Percentiles rank a stretch among this genome's conserved stretches.
phyloP scores from a whole-genome alignment of 2,113 vertebrate species.

The Sceloporus tristichus region DNA sequence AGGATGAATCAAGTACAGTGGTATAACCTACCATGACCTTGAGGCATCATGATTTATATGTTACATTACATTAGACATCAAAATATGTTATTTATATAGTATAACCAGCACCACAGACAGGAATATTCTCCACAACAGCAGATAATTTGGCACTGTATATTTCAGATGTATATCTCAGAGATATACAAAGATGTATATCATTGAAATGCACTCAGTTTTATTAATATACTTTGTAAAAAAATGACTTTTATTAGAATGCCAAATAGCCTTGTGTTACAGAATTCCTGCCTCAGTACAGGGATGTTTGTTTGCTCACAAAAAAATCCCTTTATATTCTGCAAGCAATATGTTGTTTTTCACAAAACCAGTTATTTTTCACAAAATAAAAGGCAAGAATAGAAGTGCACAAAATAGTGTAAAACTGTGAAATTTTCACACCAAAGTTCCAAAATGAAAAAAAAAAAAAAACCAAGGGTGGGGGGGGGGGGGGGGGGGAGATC shows the following conservation, averaged over 20 bases:
- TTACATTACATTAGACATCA: slow-evolving; percentile 62
- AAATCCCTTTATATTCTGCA: too few relatives aligned
- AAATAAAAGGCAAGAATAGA: too few relatives aligned
- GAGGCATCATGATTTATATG: slow-evolving; percentile 56
- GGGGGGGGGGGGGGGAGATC: too few relatives aligned
- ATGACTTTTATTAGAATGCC: neutral
- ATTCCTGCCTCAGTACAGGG: too few relatives aligned
- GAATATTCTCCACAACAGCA: slow-evolving; percentile 21
- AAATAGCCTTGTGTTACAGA: neutral
- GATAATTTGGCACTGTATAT: slow-evolving; percentile 7
- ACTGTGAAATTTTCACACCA: too few relatives aligned
- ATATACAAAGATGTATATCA: neutral
- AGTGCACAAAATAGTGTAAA: too few relatives aligned
- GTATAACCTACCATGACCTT: slow-evolving; percentile 61
- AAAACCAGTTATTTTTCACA: too few relatives aligned
- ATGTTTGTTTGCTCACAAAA: too few relatives aligned
- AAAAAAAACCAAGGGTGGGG: too few relatives aligned
- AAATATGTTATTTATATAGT: slow-evolving; percentile 49
- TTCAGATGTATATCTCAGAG: neutral
- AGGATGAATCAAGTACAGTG: slow-evolving; percentile 56
- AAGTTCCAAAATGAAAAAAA: too few relatives aligned
- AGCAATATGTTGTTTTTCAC: too few relatives aligned
- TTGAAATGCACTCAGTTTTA: neutral
- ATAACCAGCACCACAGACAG: slow-evolving; percentile 26
- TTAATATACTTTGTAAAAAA: neutral